Evolutionary conservation across 2,888 invertebrate genomes (phyloP), one percentile per base, ranked within the genome.

Genomic region (Ashinkailepas kermadecensis): DNA sequence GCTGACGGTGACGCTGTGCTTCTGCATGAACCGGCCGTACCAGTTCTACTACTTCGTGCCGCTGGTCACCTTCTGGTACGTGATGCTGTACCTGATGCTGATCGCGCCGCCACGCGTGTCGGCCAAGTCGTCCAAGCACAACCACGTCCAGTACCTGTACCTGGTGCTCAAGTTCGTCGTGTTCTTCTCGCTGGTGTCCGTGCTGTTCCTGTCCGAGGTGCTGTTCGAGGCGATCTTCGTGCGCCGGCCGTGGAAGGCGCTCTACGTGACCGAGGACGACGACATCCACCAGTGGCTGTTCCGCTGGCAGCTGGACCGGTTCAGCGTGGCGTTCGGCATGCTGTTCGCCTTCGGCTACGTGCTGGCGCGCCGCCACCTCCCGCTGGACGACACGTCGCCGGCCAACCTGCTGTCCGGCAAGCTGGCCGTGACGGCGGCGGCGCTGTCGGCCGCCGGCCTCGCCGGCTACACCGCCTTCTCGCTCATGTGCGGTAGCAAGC

Each of bases 1-100:
- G 86, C 91, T 97, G 87, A 95, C 96, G 0, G 92, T 96, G 8
- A 91, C 94, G 13, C 89, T 98, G 80, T 99, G 98, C 87, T 91
- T 99, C 84, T 94, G 95, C 83, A 98, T 98, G 98, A 97, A 98
- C 88, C 91, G 97, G 64, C 97, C 97, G 0, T 99, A 98, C 88
- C 98, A 98, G 89, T 97, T 98, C 89, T 99, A 99, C 88, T 95
- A 96, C 87, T 98, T 97, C 87, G 95, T 97, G 82, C 97, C 98
- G 11, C 89, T 98, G 83, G 92, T 97, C 21, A 95, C 97, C 0
- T 98, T 97, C 87, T 98, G 97, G 97, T 95, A 94, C 89, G 89
- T 94, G 83, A 88, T 91, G 81, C 88, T 91, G 59, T 92, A 89
- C 88, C 87, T 88, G 56, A 91, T 95, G 82, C 90, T 97, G 86